phyloP scores from a whole-genome alignment of 1,140 invertebrate genomes.

The Carcinoscorpius rotundicauda region DNA sequence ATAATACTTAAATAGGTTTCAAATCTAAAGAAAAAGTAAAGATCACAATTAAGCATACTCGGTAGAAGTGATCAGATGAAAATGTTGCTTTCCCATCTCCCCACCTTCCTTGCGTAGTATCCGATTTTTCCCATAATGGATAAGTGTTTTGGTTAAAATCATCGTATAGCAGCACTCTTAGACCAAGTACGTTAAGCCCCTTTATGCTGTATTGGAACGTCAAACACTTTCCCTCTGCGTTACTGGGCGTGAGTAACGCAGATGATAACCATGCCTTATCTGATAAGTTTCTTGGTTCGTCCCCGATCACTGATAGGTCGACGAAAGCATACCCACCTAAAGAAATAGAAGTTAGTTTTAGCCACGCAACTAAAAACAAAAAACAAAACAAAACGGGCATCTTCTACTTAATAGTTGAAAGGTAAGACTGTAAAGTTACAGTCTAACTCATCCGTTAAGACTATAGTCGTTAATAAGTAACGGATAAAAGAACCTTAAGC shows the following conservation, averaged over 20 bases:
- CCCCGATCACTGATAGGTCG: conserved; percentile 16
- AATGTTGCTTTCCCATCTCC: conserved; percentile 11
- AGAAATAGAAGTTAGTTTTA: background rate
- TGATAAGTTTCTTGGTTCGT: conserved; percentile 6
- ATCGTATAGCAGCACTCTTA: conserved; percentile 13
- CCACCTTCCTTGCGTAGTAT: conserved; percentile 18
- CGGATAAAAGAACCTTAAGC: too few species aligned
- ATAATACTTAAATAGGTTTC: too few species aligned
- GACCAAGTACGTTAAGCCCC: conserved; percentile 8
- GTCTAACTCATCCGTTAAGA: too few species aligned
- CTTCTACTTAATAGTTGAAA: too few species aligned
- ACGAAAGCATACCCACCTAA: conserved; percentile 18
- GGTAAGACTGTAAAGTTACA: too few species aligned
- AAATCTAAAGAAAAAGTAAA: too few species aligned
- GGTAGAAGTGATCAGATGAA: conserved; percentile 13
- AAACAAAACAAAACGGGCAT: too few species aligned
- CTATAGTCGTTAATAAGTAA: too few species aligned
- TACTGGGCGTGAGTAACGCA: conserved; percentile 9
- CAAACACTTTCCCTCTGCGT: conserved; percentile 14
- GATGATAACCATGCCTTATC: conserved; percentile 14
- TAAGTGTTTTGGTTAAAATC: conserved; percentile 8
- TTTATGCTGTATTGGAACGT: conserved; percentile 15
- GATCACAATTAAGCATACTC: conserved; percentile 5
- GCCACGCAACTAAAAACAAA: too few species aligned
- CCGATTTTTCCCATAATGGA: conserved; percentile 14